Base-by-base conservation (phyloP, 2,113 vertebrate species). In the Caranx melampygus region DNA sequence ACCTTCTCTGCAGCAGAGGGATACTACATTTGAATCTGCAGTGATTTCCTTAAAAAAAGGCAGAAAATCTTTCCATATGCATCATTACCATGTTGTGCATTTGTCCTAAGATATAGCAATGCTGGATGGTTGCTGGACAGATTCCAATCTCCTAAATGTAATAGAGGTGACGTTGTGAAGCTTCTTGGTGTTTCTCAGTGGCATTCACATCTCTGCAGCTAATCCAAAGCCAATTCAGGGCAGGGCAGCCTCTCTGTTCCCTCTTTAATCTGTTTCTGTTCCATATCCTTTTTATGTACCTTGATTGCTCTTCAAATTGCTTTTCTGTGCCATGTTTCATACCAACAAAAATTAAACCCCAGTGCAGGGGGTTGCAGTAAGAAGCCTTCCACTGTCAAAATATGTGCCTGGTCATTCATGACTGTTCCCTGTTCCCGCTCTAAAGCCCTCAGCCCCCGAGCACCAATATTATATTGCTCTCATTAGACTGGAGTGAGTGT, bases 291-390 rank as follows among this genome's bases (percentile, higher is more conserved):
- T 93, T 94, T 93, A 91, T 94, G 89, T 88, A 87, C 87, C 84
- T 89, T 93, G 91, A 95, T 93, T 95, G 91, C 90, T 91, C 92
- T 89, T 94, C 84, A 92, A 94, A 92, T 92, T 92, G 88, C 92
- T 92, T 94, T 86, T 87, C 72, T 71, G 83, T 86, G 85, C 84
- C 87, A 82, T 63, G 87, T 93, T 93, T 94, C 80, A 88, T 81
- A 75, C 72, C 75, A 79, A 85, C 81, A 84, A 83, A 93, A 93
- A 92, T 83, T 80, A 91, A 91, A 90, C 83, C 83, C 67, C 18
- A 80, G 84, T 87, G 87, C 89, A 82, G 79, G 65, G 82, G 81
- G 82, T 72, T 85, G 64, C 87, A 88, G 84, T 84, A 60, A 78
- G 84, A 81, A 79, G 68, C 37, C 71, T 78, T 79, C 42, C 37